Percentiles rank a stretch among this genome's conserved stretches.
Conservation (phyloP, 2,113 vertebrate genomes). For the Phaetusa simplex region DNA sequence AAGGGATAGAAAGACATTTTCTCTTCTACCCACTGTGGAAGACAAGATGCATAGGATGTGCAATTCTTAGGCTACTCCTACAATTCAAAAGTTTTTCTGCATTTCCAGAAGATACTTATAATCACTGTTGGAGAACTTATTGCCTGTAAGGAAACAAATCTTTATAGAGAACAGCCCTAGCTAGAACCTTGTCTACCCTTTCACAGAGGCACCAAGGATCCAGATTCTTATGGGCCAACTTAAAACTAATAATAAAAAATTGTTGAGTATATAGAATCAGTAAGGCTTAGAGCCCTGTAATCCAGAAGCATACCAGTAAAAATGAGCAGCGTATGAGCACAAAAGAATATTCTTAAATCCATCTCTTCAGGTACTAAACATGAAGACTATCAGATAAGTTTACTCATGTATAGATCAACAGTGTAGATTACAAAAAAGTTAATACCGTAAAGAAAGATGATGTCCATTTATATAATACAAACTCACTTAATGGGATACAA, state of each 20-base stretch:
- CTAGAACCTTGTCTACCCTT: not conserved
- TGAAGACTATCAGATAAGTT: not conserved
- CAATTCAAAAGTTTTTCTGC: not conserved
- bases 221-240: not conserved
- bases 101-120: not conserved
- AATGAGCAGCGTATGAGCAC: accelerated
- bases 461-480: not conserved
- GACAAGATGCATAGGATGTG: accelerated
- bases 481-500: not conserved
- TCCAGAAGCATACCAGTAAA: not conserved
- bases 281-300: not conserved
- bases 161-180: not conserved
- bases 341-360: not conserved
- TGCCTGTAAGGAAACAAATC: not conserved
- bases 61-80: not conserved
- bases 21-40: not conserved
- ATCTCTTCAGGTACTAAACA: not conserved
- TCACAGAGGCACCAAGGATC: not conserved
- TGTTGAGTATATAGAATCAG: not conserved
- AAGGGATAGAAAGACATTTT: not conserved
- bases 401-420: not conserved
- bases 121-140: not conserved
- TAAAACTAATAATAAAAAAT: not conserved
- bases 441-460: not conserved
- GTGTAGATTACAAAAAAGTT: not conserved